Percentiles rank a stretch among this genome's conserved stretches.
Conservation (phyloP, 2,797 vertebrate species). For the Coranthus polyacanthus region DNA sequence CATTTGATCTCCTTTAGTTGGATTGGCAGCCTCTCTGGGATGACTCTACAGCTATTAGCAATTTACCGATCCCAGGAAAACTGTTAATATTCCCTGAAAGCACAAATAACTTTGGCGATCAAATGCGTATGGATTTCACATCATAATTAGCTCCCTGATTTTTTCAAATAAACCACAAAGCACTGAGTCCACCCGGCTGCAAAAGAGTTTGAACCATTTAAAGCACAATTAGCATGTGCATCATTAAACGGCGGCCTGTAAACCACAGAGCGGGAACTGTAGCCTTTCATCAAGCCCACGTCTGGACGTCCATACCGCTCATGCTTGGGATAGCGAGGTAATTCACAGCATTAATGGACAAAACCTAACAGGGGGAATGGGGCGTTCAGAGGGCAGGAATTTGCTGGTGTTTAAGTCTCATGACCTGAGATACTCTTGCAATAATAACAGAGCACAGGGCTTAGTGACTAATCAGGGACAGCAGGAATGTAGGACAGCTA, state of each 20-base stretch:
- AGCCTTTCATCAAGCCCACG: conserved; percentile 38
- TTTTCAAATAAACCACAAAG: conserved; percentile 21
- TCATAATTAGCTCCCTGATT: conserved; percentile 7
- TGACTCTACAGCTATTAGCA: conserved; percentile 1
- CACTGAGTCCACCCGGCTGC: conserved; percentile 25
- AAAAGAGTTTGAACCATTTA: conserved; percentile 8
- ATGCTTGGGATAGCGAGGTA: conserved; percentile 62
- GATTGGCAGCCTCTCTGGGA: neutral
- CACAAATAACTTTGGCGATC: conserved; percentile 19
- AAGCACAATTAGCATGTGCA: conserved; percentile 27
- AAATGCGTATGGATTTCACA: conserved; percentile 7
- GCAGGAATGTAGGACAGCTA: conserved; percentile 51
- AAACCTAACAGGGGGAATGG: conserved; percentile 24
- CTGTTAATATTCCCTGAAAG: conserved; percentile 1
- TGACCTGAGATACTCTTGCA: conserved; percentile 75
- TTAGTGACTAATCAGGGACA: conserved; percentile 59
- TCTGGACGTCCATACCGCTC: conserved; percentile 69
- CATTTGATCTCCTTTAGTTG: neutral
- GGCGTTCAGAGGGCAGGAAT: conserved; percentile 68
- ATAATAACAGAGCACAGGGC: conserved; percentile 66
- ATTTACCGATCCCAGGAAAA: conserved; percentile 4
- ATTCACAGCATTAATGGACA: conserved; percentile 62
- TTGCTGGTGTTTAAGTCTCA: conserved; percentile 71
- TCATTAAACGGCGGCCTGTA: conserved; percentile 15
- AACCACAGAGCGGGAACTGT: conserved; percentile 36